Conservation (phyloP, 2,113 vertebrate genomes). For the Pachyramphus minor region DNA sequence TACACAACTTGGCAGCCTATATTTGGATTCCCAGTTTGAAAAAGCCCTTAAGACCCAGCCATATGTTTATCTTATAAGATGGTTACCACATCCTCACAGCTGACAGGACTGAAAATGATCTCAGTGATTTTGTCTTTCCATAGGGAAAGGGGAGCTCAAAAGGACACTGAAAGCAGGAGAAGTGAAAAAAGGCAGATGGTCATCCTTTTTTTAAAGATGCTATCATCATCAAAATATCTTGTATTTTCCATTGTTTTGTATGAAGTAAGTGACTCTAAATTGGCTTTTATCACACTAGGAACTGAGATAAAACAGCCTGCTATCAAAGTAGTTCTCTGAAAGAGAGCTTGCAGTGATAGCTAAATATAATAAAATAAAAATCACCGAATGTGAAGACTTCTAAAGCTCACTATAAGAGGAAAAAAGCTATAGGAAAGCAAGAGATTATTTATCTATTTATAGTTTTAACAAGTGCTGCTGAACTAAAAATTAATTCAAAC, state of each 20-base stretch:
- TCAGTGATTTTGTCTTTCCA: background rate
- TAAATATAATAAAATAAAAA: slow-evolving; percentile 55
- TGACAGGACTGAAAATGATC: background rate
- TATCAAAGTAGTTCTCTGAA: slow-evolving; percentile 23
- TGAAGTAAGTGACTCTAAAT: slow-evolving; percentile 19
- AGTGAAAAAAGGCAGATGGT: slow-evolving; percentile 18
- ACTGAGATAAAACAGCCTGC: slow-evolving; percentile 21
- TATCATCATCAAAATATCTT: slow-evolving; percentile 26
- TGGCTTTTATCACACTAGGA: slow-evolving; percentile 25
- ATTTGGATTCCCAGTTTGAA: background rate
- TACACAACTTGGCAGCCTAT: background rate
- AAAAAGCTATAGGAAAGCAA: background rate
- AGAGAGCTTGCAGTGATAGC: slow-evolving; percentile 5
- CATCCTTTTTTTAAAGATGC: background rate
- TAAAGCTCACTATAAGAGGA: background rate
- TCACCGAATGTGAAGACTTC: slow-evolving; percentile 14
- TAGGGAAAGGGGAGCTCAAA: background rate
- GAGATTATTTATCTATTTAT: slow-evolving; percentile 34
- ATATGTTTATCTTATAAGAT: background rate
- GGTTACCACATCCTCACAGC: background rate
- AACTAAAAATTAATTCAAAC: slow-evolving; percentile 30
- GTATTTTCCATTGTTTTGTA: slow-evolving; percentile 22
- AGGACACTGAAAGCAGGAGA: background rate
- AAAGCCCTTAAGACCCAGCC: background rate
- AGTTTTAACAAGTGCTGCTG: background rate